Base-by-base conservation (phyloP, 2,113 vertebrate genomes). In the Melanotaenia duboulayi region DNA sequence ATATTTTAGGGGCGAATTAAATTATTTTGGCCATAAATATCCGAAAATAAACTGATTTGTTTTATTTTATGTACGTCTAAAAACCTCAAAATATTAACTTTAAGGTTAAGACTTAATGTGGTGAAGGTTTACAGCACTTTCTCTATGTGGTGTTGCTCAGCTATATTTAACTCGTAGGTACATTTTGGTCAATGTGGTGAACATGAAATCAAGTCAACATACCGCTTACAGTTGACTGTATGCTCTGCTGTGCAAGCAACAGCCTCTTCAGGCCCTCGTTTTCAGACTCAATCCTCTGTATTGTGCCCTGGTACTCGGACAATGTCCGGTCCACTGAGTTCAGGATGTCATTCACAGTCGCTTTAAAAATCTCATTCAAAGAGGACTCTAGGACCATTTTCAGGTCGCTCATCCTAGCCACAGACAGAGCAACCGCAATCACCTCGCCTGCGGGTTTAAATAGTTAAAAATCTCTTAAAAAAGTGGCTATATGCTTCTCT, bases 311-410 rank as follows among this genome's bases (percentile, higher is more conserved):
- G 42, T 92, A 93, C 71, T 92, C 92, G 10, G 80, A 84, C 74
- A 94, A 67, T 11, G 90, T 93, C 74, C 87, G 76, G 20, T 93
- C 93, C 40, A 94, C 92, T 1, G 92, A 94, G 37, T 92, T 87
- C 81, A 94, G 77, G 48, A 94, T 92, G 78, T 94, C 92, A 59
- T 74, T 87, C 40, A 94, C 93, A 2, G 92, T 93, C 50, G 90
- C 92, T 50, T 80, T 91, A 19, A 94, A 94, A 57, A 94, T 94
- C 76, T 91, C 85, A 56, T 92, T 93, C 6, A 94, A 65, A 23
- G 94, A 94, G 0, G 89, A 91, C 68, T 93, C 91, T 20, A 93
- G 81, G 54, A 90, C 87, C 12, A 79, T 14, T 60, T 92, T 94
- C 54, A 93, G 81, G 22, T 92, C 87, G 12, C 35, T 86, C 0